These are phyloP conservation scores for Acyrthosiphon pisum DNA, from an alignment of 1,140 invertebrate genomes.

Conservation along the genomic window DNA sequence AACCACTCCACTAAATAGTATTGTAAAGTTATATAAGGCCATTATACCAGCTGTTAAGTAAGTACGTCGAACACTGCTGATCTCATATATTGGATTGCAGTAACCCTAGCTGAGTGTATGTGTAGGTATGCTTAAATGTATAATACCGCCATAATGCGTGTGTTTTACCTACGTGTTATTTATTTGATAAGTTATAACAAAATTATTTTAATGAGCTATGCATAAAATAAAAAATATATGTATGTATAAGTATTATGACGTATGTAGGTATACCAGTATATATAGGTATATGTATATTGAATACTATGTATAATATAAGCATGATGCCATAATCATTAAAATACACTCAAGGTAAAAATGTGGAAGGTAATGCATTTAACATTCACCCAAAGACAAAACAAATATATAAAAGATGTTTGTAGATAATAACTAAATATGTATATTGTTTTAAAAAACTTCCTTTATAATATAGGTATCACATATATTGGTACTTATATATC, in stretches of 20 bases:
- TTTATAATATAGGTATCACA: neutral
- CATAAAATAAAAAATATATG: neutral
- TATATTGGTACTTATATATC: neutral
- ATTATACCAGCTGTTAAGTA: neutral
- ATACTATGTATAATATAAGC: neutral
- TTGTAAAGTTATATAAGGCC: neutral
- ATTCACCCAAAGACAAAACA: neutral
- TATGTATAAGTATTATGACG: neutral
- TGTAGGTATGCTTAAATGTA: neutral
- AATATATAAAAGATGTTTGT: neutral
- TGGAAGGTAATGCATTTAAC: slow-evolving; percentile 2
- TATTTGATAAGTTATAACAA: neutral
- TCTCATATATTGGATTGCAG: neutral
- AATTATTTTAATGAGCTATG: neutral
- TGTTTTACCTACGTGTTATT: neutral
- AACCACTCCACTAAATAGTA: neutral
- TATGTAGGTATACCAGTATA: neutral
- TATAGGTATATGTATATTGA: neutral
- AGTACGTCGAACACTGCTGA: neutral
- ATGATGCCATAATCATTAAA: neutral
- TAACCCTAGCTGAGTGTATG: neutral
- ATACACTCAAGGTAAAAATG: slow-evolving; percentile 2
- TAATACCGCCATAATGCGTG: neutral
- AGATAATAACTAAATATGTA: neutral
- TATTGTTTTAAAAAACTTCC: slow-evolving; percentile 1